These are phyloP conservation scores for Steinernema hermaphroditum DNA, from an alignment of 2,888 invertebrate species.

Conservation along the genomic window DNA sequence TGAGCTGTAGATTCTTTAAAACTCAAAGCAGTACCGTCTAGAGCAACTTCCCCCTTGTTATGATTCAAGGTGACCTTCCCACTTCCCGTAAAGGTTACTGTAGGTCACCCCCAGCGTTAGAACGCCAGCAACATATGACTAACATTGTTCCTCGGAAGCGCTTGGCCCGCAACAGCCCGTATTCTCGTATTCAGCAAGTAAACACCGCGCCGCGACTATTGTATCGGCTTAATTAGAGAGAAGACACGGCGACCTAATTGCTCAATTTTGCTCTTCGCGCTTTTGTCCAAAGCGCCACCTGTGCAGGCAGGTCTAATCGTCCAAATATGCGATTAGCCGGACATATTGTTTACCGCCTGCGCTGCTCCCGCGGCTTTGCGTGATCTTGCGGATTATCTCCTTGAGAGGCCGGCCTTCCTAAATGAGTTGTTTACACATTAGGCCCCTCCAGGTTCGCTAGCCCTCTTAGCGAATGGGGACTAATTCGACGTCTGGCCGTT, in stretches of 20 bases:
- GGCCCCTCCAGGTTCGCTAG: background rate
- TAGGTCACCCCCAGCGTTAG: no score
- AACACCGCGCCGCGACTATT: background rate
- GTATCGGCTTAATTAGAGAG: constrained; percentile 15
- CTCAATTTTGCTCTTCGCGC: constrained; percentile 17
- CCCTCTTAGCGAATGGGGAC: background rate
- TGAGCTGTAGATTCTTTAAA: no score
- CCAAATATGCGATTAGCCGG: background rate
- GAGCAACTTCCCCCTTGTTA: no score
- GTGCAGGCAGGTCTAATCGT: background rate
- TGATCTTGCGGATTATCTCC: constrained; percentile 25
- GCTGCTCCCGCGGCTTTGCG: background rate
- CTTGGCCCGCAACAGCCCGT: no score
- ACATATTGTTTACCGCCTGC: constrained; percentile 25
- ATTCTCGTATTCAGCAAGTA: background rate
- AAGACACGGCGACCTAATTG: background rate
- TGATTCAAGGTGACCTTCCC: no score
- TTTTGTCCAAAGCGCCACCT: constrained; percentile 20
- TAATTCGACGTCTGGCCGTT: background rate
- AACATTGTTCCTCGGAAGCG: no score
- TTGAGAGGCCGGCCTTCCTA: constrained; percentile 2
- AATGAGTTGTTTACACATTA: constrained; percentile 7
- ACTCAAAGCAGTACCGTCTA: no score
- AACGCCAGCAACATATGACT: no score
- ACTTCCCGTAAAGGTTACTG: no score